Evolutionary conservation across 2,888 invertebrate species (phyloP), one percentile per base, ranked within the genome.

Genomic region (Chaetoderma sp.): DNA sequence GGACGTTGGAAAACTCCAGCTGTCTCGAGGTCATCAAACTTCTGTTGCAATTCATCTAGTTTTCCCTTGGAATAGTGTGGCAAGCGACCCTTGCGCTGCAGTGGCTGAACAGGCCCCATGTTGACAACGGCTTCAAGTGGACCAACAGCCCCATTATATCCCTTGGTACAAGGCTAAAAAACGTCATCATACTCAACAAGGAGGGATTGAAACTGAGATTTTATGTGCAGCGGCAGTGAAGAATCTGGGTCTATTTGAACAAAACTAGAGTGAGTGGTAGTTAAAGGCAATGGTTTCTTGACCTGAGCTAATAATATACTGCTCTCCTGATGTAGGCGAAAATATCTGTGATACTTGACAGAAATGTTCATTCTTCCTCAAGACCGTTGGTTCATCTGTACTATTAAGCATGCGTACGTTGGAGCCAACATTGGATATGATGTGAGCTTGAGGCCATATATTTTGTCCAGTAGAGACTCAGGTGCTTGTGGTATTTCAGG

Each of bases 51-150:
- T 39, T 71, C 67, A 2, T 60, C 61, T 1, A 75, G 60, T 25
- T 68, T 66, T 36, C 74, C 1, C 68, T n/a, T 42, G 18, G 69
- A 54, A 55, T 77, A 74, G 28, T 71, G 72, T 1, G 75, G 74
- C 6, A 73, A 27, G 3, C 71, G 42, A 16, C 74, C 75, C 55
- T 78, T 75, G 8, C 71, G 54, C 58, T 73, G 74, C 6, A 74
- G 73, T 8, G 73, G 74, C 47, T 65, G 70, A 13, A 69, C 65
- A 45, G 74, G 74, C 30, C 74, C 73, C 76, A 75, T 75, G 49
- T 75, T 75, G 4, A 76, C 65, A 10, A 28, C 44, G 16, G 73
- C 72, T 57, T 77, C 6, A 57, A 74, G 73, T 10, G 66, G 67
- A 8, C 71, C 73, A 5, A 60, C 36, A 4, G 68, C 59, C 2